These are phyloP conservation scores for Protodeltote pygarga DNA, from an alignment of 2,888 invertebrate genomes.

Conservation along the genomic window DNA sequence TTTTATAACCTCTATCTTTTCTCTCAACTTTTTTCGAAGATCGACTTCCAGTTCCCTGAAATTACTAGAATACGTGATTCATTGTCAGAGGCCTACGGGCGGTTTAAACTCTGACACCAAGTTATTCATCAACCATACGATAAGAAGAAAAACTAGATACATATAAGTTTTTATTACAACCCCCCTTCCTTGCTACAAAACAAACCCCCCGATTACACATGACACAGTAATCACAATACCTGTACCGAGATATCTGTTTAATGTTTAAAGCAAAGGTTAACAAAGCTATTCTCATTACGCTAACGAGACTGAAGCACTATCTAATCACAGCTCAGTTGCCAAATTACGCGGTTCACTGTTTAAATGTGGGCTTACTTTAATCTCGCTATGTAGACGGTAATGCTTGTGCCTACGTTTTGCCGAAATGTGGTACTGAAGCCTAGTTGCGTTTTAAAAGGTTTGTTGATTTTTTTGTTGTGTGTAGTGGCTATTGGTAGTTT, in stretches of 20 bases:
- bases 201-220: conserved; percentile 31
- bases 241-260: conserved; percentile 60
- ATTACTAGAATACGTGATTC: too few relatives aligned
- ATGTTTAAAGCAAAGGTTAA: conserved; percentile 74
- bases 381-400: conserved; percentile 70
- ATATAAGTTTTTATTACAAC: too few relatives aligned
- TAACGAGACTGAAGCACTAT: conserved; percentile 83
- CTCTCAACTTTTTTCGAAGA: too few relatives aligned
- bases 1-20: too few relatives aligned
- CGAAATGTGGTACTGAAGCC: conserved; percentile 44
- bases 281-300: conserved; percentile 79
- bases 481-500: not conserved
- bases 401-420: conserved; percentile 51
- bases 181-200: too few relatives aligned
- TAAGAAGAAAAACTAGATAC: too few relatives aligned
- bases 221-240: conserved; percentile 47
- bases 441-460: conserved; percentile 19
- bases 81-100: too few relatives aligned
- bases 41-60: too few relatives aligned
- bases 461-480: conserved; percentile 4
- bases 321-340: conserved; percentile 84
- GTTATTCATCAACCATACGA: too few relatives aligned
- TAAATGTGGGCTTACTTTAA: conserved; percentile 82
- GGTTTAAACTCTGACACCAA: too few relatives aligned
- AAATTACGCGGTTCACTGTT: conserved; percentile 83